Conservation (phyloP, 1,140 invertebrate species). For the Lamellibrachia luymesi region DNA sequence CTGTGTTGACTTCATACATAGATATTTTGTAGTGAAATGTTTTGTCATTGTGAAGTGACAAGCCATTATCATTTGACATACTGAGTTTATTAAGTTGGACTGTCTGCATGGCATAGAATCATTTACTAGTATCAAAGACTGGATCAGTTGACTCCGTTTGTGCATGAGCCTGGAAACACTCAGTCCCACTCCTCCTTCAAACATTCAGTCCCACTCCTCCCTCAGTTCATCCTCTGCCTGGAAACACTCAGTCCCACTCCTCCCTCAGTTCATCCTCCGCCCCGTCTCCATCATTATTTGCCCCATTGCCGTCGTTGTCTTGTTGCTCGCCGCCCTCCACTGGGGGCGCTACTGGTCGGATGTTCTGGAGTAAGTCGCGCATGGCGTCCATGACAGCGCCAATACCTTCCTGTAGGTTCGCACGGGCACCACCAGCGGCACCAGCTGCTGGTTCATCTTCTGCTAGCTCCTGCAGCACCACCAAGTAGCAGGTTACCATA, state of each 20-base stretch:
- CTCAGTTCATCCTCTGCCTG: conserved; percentile 28
- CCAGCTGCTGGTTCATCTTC: conserved; percentile 33
- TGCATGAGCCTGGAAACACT: background rate
- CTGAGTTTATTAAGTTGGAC: background rate
- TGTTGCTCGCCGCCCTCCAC: conserved; percentile 48
- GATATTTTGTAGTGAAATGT: background rate
- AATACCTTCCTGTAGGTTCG: conserved; percentile 66
- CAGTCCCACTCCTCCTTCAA: no score
- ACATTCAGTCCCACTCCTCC: no score
- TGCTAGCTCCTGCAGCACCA: conserved; percentile 31
- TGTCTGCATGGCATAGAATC: background rate
- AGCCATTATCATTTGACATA: background rate
- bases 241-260: conserved; percentile 6
- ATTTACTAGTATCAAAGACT: background rate
- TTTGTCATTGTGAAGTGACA: background rate
- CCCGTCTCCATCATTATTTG: conserved; percentile 30
- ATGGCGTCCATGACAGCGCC: conserved; percentile 70
- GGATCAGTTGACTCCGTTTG: background rate
- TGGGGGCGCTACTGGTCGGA: conserved; percentile 56
- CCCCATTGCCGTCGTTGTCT: conserved; percentile 46
- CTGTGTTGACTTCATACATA: no score
- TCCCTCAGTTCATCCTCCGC: conserved; percentile 26
- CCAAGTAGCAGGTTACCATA: conserved; percentile 12
- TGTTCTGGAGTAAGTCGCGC: conserved; percentile 70
- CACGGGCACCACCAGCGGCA: conserved; percentile 45